Conservation (phyloP, 2,888 invertebrate genomes). For the Perizoma flavofasciatum region DNA sequence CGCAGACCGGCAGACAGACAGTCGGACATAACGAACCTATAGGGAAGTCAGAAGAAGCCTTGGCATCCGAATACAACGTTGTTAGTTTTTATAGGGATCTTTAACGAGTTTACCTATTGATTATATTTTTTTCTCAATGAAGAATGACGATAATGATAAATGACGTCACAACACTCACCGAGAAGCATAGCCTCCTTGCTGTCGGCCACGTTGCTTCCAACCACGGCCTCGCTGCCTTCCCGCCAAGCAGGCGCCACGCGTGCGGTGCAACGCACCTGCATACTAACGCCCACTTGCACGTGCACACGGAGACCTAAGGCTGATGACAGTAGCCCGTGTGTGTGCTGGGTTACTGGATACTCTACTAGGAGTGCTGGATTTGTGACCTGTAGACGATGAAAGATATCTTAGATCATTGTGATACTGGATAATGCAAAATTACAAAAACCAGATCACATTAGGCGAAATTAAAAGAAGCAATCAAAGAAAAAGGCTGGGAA, state of each 20-base stretch:
- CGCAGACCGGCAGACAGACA: too few relatives aligned
- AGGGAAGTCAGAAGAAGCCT: too few relatives aligned
- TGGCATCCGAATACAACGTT: too few relatives aligned
- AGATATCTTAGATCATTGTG: background rate
- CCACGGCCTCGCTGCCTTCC: conserved; percentile 77
- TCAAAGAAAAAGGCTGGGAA: too few relatives aligned
- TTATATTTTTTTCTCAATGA: too few relatives aligned
- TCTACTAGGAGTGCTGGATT: conserved; percentile 69
- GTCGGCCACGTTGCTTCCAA: conserved; percentile 74
- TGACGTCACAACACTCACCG: conserved; percentile 51
- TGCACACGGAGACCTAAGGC: conserved; percentile 72
- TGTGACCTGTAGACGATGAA: conserved; percentile 55
- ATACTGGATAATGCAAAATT: too few relatives aligned
- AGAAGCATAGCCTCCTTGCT: conserved; percentile 79
- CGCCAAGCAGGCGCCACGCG: conserved; percentile 76
- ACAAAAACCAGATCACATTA: too few relatives aligned
- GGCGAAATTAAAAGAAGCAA: too few relatives aligned
- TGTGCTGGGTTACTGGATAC: conserved; percentile 70
- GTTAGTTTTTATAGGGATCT: too few relatives aligned
- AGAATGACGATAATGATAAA: too few relatives aligned
- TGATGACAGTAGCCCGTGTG: conserved; percentile 71
- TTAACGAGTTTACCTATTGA: too few relatives aligned
- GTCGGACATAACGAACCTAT: too few relatives aligned
- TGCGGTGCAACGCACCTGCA: conserved; percentile 76
- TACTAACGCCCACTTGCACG: conserved; percentile 69